phyloP scores from a whole-genome alignment of 2,113 vertebrate species.

The Corythornis cristatus region DNA sequence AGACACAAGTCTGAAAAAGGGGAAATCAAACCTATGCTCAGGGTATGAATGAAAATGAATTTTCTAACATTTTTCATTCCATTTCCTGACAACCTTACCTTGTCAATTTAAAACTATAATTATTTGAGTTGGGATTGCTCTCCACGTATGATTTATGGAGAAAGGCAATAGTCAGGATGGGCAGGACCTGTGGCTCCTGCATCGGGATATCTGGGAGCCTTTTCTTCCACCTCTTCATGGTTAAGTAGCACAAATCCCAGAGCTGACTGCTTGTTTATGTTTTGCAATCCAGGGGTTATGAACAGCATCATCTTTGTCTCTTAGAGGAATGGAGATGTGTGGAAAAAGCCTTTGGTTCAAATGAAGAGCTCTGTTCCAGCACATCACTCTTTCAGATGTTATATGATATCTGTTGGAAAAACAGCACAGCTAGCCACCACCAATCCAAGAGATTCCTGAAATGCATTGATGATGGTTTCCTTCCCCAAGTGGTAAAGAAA shows the following conservation, averaged over 20 bases:
- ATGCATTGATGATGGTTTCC: too few species aligned
- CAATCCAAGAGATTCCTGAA: too few species aligned
- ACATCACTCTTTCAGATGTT: neutral
- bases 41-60: neutral
- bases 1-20: neutral
- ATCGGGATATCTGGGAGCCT: fast-evolving
- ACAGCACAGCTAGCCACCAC: too few species aligned
- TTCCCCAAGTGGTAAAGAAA: too few species aligned
- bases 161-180: neutral
- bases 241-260: neutral
- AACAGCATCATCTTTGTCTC: neutral
- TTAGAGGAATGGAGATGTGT: neutral
- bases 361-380: neutral
- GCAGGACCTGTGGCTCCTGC: neutral
- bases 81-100: neutral
- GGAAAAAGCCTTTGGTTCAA: neutral
- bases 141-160: neutral
- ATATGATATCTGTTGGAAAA: too few species aligned
- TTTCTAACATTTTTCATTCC: neutral
- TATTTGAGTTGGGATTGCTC: neutral
- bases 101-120: neutral
- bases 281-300: fast-evolving
- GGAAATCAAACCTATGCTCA: neutral
- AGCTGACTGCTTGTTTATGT: neutral
- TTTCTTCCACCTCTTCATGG: neutral